These are phyloP conservation scores for Lepidocyrtoides sp. DNA, from an alignment of 2,888 invertebrate genomes.

Conservation along the genomic window DNA sequence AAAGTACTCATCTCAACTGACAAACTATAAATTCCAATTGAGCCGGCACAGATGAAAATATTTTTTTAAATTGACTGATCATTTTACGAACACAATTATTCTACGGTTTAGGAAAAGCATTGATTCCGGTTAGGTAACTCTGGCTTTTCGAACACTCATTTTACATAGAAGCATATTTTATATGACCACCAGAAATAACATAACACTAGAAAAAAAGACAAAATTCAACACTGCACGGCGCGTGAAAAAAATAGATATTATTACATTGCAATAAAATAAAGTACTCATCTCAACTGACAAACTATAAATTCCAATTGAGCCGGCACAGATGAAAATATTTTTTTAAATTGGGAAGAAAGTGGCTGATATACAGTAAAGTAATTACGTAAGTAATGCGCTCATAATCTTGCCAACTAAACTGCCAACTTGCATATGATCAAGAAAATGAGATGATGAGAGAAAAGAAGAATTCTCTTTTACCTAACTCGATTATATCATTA, in stretches of 20 bases:
- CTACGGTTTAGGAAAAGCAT: too few relatives aligned
- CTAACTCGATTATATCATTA: neutral
- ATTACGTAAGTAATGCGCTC: neutral
- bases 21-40: slow-evolving; percentile 2
- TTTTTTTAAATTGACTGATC: too few relatives aligned
- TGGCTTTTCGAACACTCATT: too few relatives aligned
- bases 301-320: neutral
- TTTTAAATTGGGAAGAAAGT: too few relatives aligned
- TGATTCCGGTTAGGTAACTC: too few relatives aligned
- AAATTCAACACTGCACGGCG: neutral
- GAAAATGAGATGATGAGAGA: neutral
- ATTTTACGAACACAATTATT: too few relatives aligned
- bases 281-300: neutral
- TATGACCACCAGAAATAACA: neutral
- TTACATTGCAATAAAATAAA: neutral
- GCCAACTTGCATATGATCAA: neutral
- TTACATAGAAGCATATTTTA: slow-evolving; percentile 16
- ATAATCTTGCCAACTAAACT: slow-evolving; percentile 6
- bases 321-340: neutral
- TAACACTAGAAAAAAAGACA: too few relatives aligned
- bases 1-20: neutral
- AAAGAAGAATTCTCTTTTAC: neutral
- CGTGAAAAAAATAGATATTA: neutral
- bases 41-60: neutral
- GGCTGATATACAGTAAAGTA: neutral